Conservation (phyloP, 2,797 vertebrate species). For the Eulemur rubriventer region DNA sequence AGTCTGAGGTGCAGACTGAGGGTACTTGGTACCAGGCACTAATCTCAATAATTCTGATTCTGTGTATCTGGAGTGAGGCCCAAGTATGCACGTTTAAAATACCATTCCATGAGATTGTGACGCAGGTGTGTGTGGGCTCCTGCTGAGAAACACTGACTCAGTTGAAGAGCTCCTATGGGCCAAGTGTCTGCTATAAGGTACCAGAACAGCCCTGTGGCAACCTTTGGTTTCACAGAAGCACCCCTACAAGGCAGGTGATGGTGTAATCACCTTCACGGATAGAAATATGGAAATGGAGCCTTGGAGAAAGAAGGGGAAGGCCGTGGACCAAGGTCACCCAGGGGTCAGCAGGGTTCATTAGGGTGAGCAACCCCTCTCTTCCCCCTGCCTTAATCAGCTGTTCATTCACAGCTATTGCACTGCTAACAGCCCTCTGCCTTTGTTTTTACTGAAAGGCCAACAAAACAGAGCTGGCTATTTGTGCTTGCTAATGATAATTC, state of each 20-base stretch:
- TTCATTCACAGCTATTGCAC: slow-evolving; percentile 14
- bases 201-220: background rate
- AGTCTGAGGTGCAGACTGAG: background rate
- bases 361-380: background rate
- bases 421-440: slow-evolving; percentile 6
- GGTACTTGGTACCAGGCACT: background rate
- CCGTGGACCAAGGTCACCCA: background rate
- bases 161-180: background rate
- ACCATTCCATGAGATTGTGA: background rate
- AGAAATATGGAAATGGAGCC: background rate
- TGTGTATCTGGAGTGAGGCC: background rate
- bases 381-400: background rate
- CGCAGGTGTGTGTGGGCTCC: background rate
- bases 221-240: background rate
- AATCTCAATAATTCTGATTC: background rate
- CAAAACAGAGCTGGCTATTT: slow-evolving; percentile 34
- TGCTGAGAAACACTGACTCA: background rate
- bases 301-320: background rate
- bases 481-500: slow-evolving; percentile 58
- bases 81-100: background rate
- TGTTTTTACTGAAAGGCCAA: slow-evolving; percentile 55
- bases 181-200: background rate
- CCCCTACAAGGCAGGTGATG: background rate
- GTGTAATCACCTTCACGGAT: background rate
- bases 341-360: background rate